Base-by-base conservation (phyloP, 1,140 invertebrate genomes). In the Mercenaria mercenaria region DNA sequence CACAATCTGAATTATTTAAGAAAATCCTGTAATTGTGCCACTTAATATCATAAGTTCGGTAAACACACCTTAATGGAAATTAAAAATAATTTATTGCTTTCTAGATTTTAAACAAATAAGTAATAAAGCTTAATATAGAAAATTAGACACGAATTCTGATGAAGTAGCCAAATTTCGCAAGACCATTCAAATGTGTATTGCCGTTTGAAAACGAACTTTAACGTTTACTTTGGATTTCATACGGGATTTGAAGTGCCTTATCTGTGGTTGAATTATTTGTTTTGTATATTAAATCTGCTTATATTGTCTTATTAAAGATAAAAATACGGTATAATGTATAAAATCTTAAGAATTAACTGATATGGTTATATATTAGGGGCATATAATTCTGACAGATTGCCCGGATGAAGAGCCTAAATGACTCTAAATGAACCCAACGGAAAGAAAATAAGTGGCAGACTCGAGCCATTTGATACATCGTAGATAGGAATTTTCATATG, bases 251-350 rank as follows among this genome's bases (percentile, higher is more conserved):
- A 52, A 85, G 82, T 74, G 41, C 59, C n/a, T 85, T 74, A 85
- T 85, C 82, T 50, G 26, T 4, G 29, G 8, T 47, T 41, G 2
- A 74, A 74, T 85, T 85, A 67, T 85, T 85, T 85, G 67, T 74
- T 85, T 85, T 69, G 82, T 85, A 85, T 85, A 72, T 85, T 69
- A 85, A 85, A 74, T 67, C 82, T 47, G 13, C 26, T 85, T 85
- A 85, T 85, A 85, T 85, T 85, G 82, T 85, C 82, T 85, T 85
- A 85, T 85, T 43, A 52, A 50, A 85, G 82, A 85, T 85, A 85
- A 85, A 41, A 34, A 56, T 13, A 64, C 64, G 29, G 59, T 32
- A 72, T 85, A 85, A 85, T 85, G 52, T 56, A 50, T 59, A 0
- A 47, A 85, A 72, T 85, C 61, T 72, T 74, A 72, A 85, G 41